Evolutionary conservation across 2,888 invertebrate species (phyloP).

Genomic region (Dendrolimus pini): DNA sequence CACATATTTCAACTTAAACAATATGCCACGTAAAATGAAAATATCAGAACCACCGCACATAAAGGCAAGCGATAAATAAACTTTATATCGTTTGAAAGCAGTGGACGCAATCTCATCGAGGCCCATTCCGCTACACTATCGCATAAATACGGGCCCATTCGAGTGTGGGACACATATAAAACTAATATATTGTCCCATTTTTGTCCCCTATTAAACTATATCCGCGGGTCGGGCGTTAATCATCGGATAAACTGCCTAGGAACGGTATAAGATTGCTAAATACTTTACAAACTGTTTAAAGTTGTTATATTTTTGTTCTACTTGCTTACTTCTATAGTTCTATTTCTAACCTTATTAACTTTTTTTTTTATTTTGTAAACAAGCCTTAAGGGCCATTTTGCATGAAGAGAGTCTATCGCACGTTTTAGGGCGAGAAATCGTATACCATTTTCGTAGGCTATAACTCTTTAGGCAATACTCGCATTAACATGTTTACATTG

Average conservation of each 20-base stretch:
- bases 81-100: constrained; percentile 31
- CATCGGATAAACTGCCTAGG: constrained; percentile 1
- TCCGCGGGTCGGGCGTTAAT: constrained; percentile 19
- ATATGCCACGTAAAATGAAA: not conserved
- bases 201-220: constrained; percentile 39
- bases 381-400: too few relatives aligned
- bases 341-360: too few relatives aligned
- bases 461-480: too few relatives aligned
- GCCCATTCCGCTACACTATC: constrained; percentile 31
- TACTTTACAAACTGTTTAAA: too few relatives aligned
- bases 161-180: constrained; percentile 40
- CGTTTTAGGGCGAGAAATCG: too few relatives aligned
- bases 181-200: constrained; percentile 51
- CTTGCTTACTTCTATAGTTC: too few relatives aligned
- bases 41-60: not conserved
- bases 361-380: too few relatives aligned
- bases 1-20: not conserved
- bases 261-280: too few relatives aligned
- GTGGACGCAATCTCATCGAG: constrained; percentile 32
- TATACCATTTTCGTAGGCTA: too few relatives aligned
- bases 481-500: too few relatives aligned
- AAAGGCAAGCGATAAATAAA: constrained; percentile 32
- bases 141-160: constrained; percentile 34
- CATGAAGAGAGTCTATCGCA: too few relatives aligned
- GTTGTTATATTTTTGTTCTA: too few relatives aligned